Conservation (phyloP, 1,140 invertebrate genomes). For the Mercenaria mercenaria region DNA sequence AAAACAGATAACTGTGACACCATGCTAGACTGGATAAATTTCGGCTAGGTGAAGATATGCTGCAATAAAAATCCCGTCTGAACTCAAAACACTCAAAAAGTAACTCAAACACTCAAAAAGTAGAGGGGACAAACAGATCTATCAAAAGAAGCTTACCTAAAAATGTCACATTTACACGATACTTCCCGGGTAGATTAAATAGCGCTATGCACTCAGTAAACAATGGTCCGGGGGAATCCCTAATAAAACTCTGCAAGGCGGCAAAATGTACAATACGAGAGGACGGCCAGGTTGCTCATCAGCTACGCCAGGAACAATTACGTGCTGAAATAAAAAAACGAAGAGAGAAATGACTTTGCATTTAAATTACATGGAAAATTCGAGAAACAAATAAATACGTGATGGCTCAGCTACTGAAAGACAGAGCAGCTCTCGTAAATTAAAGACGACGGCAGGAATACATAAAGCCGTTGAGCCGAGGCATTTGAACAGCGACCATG, state of each 20-base stretch:
- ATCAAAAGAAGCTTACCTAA: not conserved
- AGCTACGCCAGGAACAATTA: not conserved
- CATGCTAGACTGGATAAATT: not conserved
- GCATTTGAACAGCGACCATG: not conserved
- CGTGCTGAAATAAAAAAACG: not conserved
- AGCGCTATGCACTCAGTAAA: not conserved
- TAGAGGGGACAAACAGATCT: not conserved
- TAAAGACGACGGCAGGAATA: not conserved
- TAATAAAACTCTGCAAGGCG: not conserved
- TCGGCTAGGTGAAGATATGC: not conserved
- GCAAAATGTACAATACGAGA: not conserved
- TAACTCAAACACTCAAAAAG: not conserved
- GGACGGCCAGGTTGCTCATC: not conserved
- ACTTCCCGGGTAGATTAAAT: not conserved
- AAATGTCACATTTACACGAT: not conserved
- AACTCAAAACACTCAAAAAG: too few species aligned
- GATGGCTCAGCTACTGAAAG: not conserved
- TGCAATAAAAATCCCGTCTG: not conserved
- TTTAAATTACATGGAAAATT: not conserved
- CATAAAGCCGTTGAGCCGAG: not conserved
- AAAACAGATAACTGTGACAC: not conserved
- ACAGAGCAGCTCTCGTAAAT: not conserved
- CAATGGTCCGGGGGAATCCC: too few species aligned
- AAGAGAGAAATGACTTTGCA: not conserved
- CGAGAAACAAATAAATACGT: not conserved